A percentile compares a stretch with the other conserved stretches of the same genome.
These are phyloP conservation scores for Grus americana DNA, from an alignment of 2,113 vertebrate species.

Conservation along the genomic window DNA sequence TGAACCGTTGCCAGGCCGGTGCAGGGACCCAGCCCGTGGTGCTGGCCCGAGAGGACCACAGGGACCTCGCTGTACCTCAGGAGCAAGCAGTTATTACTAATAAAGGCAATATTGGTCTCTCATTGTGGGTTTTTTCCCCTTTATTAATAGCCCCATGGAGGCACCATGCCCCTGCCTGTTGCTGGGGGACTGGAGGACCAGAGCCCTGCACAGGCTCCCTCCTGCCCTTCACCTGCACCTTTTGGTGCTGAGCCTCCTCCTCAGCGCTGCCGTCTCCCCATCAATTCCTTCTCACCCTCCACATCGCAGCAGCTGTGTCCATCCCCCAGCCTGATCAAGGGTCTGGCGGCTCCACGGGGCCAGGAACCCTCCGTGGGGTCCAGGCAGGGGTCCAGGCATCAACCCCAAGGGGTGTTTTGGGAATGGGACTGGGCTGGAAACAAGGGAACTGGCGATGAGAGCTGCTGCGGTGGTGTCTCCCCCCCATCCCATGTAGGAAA, in stretches of 20 bases:
- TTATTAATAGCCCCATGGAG: background rate
- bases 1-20: rapidly evolving
- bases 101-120: background rate
- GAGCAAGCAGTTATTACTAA: rapidly evolving
- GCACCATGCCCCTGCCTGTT: background rate
- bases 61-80: rapidly evolving
- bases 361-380: background rate
- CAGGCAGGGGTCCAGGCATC: too few relatives aligned
- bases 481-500: rapidly evolving
- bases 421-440: background rate
- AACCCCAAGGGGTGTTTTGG: rapidly evolving
- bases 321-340: rapidly evolving
- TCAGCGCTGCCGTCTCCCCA: background rate
- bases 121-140: rapidly evolving
- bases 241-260: background rate
- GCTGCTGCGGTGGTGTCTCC: rapidly evolving
- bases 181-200: background rate
- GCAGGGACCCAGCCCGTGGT: background rate
- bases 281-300: background rate
- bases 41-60: background rate
- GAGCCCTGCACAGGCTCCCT: background rate
- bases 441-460: rapidly evolving
- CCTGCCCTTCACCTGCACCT: background rate
- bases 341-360: rapidly evolving
- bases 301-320: background rate